Conservation (phyloP, 2,888 invertebrate genomes). For the Andrena bicolor region DNA sequence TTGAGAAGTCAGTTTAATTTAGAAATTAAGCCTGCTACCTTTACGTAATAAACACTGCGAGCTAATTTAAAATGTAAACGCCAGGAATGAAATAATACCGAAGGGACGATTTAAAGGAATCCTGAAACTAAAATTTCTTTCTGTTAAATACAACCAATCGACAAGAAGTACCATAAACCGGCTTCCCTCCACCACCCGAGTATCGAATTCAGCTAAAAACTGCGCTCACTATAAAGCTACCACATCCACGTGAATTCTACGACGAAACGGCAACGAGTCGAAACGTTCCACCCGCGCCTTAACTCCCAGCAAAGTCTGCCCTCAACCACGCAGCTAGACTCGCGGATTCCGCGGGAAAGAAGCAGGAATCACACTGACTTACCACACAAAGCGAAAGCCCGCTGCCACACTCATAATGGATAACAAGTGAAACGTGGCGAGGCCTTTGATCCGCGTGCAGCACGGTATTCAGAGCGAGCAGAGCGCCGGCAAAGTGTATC, state of each 20-base stretch:
- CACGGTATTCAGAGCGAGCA: not conserved
- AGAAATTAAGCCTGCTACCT: too few species aligned
- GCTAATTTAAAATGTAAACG: too few species aligned
- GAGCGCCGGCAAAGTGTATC: slow-evolving; percentile 3
- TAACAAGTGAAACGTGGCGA: slow-evolving; percentile 20
- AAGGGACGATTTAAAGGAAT: too few species aligned
- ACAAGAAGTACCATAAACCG: too few species aligned
- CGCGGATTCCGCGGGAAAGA: not conserved
- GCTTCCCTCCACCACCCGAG: too few species aligned
- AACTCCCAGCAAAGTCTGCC: not conserved
- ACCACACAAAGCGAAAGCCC: not conserved
- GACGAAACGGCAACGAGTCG: not conserved
- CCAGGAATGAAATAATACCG: too few species aligned
- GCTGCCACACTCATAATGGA: not conserved
- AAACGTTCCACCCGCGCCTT: not conserved
- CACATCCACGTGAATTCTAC: not conserved
- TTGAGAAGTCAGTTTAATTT: not conserved
- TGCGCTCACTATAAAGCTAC: too few species aligned
- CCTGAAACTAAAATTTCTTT: too few species aligned
- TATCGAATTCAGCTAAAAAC: too few species aligned
- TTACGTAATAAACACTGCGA: too few species aligned
- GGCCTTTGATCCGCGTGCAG: slow-evolving; percentile 3
- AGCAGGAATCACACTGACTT: slow-evolving; percentile 12
- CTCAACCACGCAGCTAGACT: not conserved
- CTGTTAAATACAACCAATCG: too few species aligned